phyloP scores from a whole-genome alignment of 2,888 invertebrate genomes.

The Allacma fusca region DNA sequence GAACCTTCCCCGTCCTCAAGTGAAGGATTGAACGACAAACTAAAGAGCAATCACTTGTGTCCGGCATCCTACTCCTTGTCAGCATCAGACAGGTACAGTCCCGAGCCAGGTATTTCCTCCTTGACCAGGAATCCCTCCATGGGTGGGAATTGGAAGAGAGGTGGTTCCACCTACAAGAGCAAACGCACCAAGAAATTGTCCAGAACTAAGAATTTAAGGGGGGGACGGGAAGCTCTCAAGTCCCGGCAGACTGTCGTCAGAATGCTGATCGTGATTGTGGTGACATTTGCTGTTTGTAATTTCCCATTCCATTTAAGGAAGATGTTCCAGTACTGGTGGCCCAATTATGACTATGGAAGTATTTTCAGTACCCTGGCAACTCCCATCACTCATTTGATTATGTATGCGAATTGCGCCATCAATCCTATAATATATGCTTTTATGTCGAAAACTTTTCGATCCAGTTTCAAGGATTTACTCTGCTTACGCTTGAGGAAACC shows the following conservation, averaged over 20 bases:
- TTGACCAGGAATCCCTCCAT: neutral
- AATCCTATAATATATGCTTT: slow-evolving; percentile 92
- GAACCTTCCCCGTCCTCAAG: no score
- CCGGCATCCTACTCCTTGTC: neutral
- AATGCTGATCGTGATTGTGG: slow-evolving; percentile 86
- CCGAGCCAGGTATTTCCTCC: no score
- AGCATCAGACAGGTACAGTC: no score
- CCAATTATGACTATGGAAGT: slow-evolving; percentile 74
- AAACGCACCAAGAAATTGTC: neutral
- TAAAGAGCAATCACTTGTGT: neutral
- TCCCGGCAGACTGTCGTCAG: slow-evolving; percentile 86
- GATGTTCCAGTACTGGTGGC: slow-evolving; percentile 85
- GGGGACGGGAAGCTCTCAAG: slow-evolving; percentile 69
- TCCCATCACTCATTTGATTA: slow-evolving; percentile 84
- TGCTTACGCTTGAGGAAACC: slow-evolving; percentile 66
- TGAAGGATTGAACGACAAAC: neutral
- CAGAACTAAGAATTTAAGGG: slow-evolving; percentile 11
- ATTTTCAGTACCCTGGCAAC: slow-evolving; percentile 81
- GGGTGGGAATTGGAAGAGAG: neutral
- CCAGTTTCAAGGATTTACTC: slow-evolving; percentile 83
- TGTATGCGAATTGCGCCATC: slow-evolving; percentile 88
- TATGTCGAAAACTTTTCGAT: slow-evolving; percentile 80
- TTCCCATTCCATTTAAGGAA: slow-evolving; percentile 88
- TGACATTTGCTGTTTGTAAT: slow-evolving; percentile 88
- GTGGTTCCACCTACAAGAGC: neutral